Evolutionary conservation across 2,888 invertebrate species (phyloP).

Genomic region (Macrosiphum euphorbiae): DNA sequence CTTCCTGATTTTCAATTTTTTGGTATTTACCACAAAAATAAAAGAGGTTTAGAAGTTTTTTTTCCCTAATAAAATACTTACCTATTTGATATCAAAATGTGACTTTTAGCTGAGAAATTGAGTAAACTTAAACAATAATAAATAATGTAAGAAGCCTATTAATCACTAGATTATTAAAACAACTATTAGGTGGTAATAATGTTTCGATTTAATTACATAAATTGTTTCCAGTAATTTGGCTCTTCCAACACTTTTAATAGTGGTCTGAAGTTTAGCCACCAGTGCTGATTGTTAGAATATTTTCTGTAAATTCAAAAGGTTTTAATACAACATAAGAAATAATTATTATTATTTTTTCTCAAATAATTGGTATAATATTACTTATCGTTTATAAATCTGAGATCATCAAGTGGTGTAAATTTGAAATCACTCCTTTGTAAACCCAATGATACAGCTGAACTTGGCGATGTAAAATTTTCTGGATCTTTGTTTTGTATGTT

Average conservation of each 20-base stretch:
- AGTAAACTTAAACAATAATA: background rate
- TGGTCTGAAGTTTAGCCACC: conserved; percentile 57
- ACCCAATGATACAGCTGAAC: conserved; percentile 59
- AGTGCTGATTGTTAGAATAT: background rate
- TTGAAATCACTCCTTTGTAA: background rate
- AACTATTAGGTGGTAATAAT: background rate
- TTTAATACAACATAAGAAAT: background rate
- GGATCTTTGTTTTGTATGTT: background rate
- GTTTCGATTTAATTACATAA: background rate
- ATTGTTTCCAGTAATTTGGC: conserved; percentile 29
- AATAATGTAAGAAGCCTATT: background rate
- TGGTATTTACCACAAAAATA: background rate
- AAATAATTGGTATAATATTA: background rate
- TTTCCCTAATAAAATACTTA: background rate
- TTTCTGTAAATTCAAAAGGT: background rate
- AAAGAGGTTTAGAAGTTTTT: background rate
- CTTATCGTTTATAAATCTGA: conserved; percentile 20
- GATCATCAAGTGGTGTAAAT: background rate
- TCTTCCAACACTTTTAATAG: conserved; percentile 54
- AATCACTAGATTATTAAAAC: background rate
- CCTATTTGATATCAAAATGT: background rate
- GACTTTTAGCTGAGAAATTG: background rate
- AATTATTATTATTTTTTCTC: background rate
- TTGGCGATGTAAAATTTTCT: background rate
- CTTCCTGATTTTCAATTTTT: background rate